Base-by-base conservation (phyloP, 2,888 invertebrate genomes). In the Laspeyria flexula region DNA sequence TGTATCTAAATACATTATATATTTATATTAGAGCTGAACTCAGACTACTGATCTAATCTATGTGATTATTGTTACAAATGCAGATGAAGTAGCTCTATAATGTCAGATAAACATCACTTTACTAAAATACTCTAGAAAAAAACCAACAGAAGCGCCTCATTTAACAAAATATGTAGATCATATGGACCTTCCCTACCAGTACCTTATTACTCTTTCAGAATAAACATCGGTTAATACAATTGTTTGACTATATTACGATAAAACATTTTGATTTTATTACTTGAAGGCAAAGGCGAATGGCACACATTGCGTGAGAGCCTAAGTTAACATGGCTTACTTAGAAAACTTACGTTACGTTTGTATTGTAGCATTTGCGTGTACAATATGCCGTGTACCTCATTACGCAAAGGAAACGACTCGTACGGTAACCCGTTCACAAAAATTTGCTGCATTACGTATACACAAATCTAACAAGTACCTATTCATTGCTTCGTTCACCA, bases 241-340 rank as follows among this genome's bases (percentile, higher is more conserved):
- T 25, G 7, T 25, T 25, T 4, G 3, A 7, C 7, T 55, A 61
- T 62, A 55, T 65, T 39, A 30, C 49, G 37, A 48, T 52, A 58
- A 54, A 34, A 18, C 5, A 51, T 52, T 55, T 35, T 18, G 31
- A 54, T 44, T 64, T 57, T 58, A 61, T 39, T 55, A 30, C 18
- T 13, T 50, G 39, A 52, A 6, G 13, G 7, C 31, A 31, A 31
- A 50, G 47, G 55, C 39, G 47, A 56, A 49, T 49, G 29, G 40
- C 42, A 53, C 45, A 43, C 43, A 13, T 65, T 49, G 65, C 67
- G 65, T 67, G 67, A 40, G 47, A 42, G 31, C 23, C 43, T 30
- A 31, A 55, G 30, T 38, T 41, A 46, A 38, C 50, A 60, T 65
- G 51, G 45, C 66, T 64, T 63, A 65, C 55, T 65, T 62, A 51